phyloP scores from a whole-genome alignment of 2,888 invertebrate species.

The Gymnoscelis rufifasciata region DNA sequence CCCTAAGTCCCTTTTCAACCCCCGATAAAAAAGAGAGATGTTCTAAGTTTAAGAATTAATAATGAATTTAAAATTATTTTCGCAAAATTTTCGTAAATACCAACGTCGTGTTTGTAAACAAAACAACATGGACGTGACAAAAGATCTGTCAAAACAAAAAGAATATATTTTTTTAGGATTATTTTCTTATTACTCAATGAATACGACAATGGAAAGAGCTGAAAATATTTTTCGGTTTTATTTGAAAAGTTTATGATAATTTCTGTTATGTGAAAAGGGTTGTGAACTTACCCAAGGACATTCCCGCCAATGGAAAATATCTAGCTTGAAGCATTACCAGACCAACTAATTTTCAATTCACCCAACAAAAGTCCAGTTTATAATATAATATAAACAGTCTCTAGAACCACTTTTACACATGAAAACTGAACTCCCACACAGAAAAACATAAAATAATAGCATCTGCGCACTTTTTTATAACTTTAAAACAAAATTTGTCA shows the following conservation, averaged over 20 bases:
- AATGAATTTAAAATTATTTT: background rate
- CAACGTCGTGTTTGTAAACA: slow-evolving; percentile 12
- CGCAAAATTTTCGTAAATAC: background rate
- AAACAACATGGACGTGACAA: slow-evolving; percentile 13
- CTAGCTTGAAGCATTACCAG: background rate
- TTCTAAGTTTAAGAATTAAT: no score
- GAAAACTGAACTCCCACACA: slow-evolving; percentile 1
- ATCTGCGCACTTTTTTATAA: slow-evolving; percentile 10
- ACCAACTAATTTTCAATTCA: background rate
- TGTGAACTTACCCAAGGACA: slow-evolving; percentile 2
- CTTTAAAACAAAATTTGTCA: slow-evolving; percentile 26
- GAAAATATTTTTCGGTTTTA: background rate
- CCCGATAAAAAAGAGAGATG: no score
- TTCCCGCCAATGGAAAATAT: slow-evolving; percentile 14
- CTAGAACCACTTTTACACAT: slow-evolving; percentile 14
- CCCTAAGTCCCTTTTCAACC: no score
- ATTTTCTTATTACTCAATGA: slow-evolving; percentile 2
- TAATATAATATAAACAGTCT: background rate
- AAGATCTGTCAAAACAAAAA: slow-evolving; percentile 10
- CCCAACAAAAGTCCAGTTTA: slow-evolving; percentile 3
- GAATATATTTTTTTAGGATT: background rate
- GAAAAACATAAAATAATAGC: slow-evolving; percentile 10
- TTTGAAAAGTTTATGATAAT: background rate
- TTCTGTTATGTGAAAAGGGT: background rate
- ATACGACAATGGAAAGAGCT: background rate